Percentiles rank a stretch among this genome's conserved stretches.
Conservation (phyloP, 1,140 invertebrate species). For the Lanistes nyassanus region DNA sequence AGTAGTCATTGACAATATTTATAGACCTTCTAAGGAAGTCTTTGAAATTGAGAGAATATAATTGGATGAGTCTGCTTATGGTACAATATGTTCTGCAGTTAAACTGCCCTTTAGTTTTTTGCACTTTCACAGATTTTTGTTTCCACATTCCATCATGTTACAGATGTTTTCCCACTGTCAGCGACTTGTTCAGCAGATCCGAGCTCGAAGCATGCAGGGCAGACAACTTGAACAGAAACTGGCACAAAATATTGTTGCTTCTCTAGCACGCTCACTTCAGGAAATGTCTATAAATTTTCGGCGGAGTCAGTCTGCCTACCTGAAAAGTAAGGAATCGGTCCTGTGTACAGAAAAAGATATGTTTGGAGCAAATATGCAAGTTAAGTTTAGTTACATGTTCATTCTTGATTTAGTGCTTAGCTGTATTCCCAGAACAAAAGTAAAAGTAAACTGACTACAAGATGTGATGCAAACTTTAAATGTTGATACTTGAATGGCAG, state of each 20-base stretch:
- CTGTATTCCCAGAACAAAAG: background rate
- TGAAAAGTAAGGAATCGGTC: constrained; percentile 70
- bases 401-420: background rate
- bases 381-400: background rate
- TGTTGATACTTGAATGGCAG: constrained; percentile 60
- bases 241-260: constrained; percentile 83
- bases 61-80: no score
- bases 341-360: background rate
- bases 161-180: constrained; percentile 83
- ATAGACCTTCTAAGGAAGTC: no score
- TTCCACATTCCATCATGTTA: constrained; percentile 30
- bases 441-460: background rate
- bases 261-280: constrained; percentile 83
- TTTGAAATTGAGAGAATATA: no score
- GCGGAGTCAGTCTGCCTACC: constrained; percentile 84
- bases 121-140: background rate
- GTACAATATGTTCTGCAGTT: no score
- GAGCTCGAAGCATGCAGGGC: constrained; percentile 66
- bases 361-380: background rate
- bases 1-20: no score
- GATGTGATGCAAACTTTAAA: background rate
- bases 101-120: background rate
- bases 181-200: constrained; percentile 82
- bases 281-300: constrained; percentile 85
- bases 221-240: constrained; percentile 77